Base-by-base conservation (phyloP, 2,113 vertebrate species). In the Rynchops niger region DNA sequence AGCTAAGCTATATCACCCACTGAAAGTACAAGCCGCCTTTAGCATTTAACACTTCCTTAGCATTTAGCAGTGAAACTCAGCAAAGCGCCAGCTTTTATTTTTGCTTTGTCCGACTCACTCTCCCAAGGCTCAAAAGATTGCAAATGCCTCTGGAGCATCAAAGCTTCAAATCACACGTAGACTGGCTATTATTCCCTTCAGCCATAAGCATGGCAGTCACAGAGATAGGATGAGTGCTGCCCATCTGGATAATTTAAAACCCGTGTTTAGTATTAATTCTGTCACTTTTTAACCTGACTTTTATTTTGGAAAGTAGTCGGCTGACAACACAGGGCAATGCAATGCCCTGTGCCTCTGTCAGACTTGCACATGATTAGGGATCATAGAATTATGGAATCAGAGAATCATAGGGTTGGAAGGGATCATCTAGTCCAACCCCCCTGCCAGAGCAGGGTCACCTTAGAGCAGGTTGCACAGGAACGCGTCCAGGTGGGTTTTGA, bases 21-120 rank as follows among this genome's bases (percentile, higher is more conserved):
- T 85, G 73, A n/a, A 95, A 81, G 40, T 34, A 88, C 86, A 69
- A 91, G 78, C 56, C 40, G 76, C 67, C 65, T 79, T 94, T 69
- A 96, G 73, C 81, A 58, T 80, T 94, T 95, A 91, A 86, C 81
- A 36, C 59, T 83, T 95, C 59, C 86, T 88, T 86, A 82, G 72
- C 88, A 69, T 95, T 91, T 91, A 82, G 79, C 80, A 83, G 72
- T 4, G 4, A 83, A 95, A 92, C 20, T 63, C 80, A 55, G 82
- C 42, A 78, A 70, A 93, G 76, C 2, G 0, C 22, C 36, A 71
- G 82, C 50, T 90, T 92, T 93, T 92, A 27, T 74, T 95, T 95
- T 79, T 82, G 20, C 77, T 88, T 93, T 91, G 52, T 91, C 81
- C 78, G 85, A 32, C 81, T 84, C 52, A 34, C 66, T 70, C 65